Base-by-base conservation (phyloP, 2,888 invertebrate genomes). In the Lochmaea crataegi region DNA sequence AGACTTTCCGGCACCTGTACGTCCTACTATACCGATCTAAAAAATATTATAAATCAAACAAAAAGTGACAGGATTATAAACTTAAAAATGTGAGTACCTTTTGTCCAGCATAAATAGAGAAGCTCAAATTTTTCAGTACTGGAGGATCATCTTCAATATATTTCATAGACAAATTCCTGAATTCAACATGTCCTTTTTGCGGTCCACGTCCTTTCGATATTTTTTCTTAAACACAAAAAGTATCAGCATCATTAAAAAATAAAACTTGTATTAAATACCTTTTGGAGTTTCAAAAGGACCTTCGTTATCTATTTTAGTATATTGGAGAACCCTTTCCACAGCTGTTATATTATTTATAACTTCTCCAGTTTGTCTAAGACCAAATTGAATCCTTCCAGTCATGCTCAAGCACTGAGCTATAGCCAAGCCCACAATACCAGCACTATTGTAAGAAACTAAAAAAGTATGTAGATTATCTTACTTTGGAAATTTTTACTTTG, bases 1-100 rank as follows among this genome's bases (percentile, higher is more conserved):
- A 0, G 94, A 94, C 85, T 96, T 96, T 22, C 96, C 96, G 12
- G 96, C 96, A 1, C 96, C 96, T 0, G 96, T 96, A 69, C 96
- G 90, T 0, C 96, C 96, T 1, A 95, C 95, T 75, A 96, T 93
- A 61, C 95, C 96, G 63, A 95, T 89, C 93, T 95, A 72, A 69
- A 83, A 82, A 11, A 75, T 26, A n/a, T 26, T 22, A 14, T 53
- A 16, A 56, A 56, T 18, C 10, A 7, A 11, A 18, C 16, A 56
- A 18, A 56, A 12, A 45, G 45, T 2, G 45, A 45, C 32, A 12
- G 12, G 2, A 45, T 45, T 2, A 12, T 14, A 4, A 4, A 18
- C 10, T 18, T 0, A 11, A 11, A 6, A 56, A 22, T 4, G 1
- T 2, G 38, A 63, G 61, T 75, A 92, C 92, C 88, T 93, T 93